Percentiles rank a stretch among this genome's conserved stretches.
These are phyloP conservation scores for Harpalus rubripes DNA, from an alignment of 2,888 invertebrate genomes.

Conservation along the genomic window DNA sequence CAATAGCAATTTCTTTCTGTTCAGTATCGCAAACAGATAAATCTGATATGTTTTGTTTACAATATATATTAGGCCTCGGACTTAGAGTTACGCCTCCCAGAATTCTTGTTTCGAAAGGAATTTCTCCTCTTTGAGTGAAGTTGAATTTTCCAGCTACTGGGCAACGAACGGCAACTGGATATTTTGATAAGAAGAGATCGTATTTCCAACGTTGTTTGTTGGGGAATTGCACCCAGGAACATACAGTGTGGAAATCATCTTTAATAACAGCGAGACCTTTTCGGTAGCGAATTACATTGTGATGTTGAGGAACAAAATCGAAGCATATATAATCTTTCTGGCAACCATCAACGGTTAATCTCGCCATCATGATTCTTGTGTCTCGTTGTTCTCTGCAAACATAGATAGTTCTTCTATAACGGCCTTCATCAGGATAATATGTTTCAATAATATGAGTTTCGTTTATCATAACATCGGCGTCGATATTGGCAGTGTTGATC, in stretches of 20 bases:
- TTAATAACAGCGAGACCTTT: constrained; percentile 93
- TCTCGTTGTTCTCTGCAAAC: constrained; percentile 96
- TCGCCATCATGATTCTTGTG: constrained; percentile 95
- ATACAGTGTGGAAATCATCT: constrained; percentile 94
- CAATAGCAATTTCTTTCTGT: constrained; percentile 95
- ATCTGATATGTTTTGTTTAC: constrained; percentile 96
- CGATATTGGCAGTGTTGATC: constrained; percentile 98
- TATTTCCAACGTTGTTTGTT: constrained; percentile 93
- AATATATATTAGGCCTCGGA: constrained; percentile 94
- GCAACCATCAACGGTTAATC: constrained; percentile 96
- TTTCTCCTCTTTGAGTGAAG: constrained; percentile 95
- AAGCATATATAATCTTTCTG: constrained; percentile 99
- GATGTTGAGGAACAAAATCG: constrained; percentile 96
- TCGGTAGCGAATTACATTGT: constrained; percentile 95
- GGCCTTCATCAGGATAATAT: constrained; percentile 94
- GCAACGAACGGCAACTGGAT: constrained; percentile 95
- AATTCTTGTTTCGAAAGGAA: constrained; percentile 94
- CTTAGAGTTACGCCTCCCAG: constrained; percentile 96
- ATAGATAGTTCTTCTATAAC: constrained; percentile 93
- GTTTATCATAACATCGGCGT: constrained; percentile 95
- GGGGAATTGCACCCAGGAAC: constrained; percentile 95
- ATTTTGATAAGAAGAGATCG: constrained; percentile 90
- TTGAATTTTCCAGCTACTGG: constrained; percentile 98
- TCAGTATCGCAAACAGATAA: constrained; percentile 97
- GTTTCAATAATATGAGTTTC: constrained; percentile 98